These are phyloP conservation scores for Anseranas semipalmata DNA, from an alignment of 2,113 vertebrate species.

Conservation along the genomic window DNA sequence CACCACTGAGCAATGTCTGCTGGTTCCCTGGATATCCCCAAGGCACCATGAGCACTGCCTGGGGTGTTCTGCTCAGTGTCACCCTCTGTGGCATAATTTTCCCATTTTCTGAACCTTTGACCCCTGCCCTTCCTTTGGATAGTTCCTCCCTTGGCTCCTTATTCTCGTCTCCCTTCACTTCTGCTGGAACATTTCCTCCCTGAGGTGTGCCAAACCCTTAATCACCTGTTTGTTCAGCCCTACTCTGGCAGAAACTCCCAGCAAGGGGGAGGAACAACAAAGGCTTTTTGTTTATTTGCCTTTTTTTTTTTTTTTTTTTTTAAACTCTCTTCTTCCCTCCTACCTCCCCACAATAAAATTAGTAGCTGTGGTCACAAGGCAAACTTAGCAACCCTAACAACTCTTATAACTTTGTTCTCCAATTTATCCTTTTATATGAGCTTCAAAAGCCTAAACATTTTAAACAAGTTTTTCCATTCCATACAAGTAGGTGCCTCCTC, in stretches of 20 bases:
- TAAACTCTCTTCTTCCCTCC: conserved; percentile 18
- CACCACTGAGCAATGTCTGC: not conserved
- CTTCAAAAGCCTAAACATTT: conserved; percentile 20
- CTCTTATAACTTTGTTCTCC: not conserved
- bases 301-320: not conserved
- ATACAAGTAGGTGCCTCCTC: not conserved
- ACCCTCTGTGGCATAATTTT: not conserved
- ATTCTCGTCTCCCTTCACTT: not conserved
- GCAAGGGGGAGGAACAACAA: conserved; percentile 42
- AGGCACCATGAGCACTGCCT: not conserved
- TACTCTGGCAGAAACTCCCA: conserved; percentile 33
- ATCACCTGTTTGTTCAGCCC: conserved; percentile 15
- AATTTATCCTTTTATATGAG: not conserved
- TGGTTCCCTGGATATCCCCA: not conserved
- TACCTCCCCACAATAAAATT: conserved; percentile 36
- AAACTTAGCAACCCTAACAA: conserved; percentile 5
- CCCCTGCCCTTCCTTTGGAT: conserved; percentile 24
- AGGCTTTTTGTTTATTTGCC: conserved; percentile 36
- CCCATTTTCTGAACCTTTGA: conserved; percentile 41
- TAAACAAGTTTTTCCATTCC: not conserved
- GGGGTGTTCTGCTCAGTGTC: not conserved
- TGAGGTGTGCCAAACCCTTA: conserved; percentile 44
- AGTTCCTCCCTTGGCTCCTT: conserved; percentile 1
- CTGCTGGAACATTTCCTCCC: conserved; percentile 33
- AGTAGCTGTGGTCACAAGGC: conserved; percentile 28